These are phyloP conservation scores for Cephus cinctus DNA, from an alignment of 1,140 invertebrate species.

Conservation along the genomic window DNA sequence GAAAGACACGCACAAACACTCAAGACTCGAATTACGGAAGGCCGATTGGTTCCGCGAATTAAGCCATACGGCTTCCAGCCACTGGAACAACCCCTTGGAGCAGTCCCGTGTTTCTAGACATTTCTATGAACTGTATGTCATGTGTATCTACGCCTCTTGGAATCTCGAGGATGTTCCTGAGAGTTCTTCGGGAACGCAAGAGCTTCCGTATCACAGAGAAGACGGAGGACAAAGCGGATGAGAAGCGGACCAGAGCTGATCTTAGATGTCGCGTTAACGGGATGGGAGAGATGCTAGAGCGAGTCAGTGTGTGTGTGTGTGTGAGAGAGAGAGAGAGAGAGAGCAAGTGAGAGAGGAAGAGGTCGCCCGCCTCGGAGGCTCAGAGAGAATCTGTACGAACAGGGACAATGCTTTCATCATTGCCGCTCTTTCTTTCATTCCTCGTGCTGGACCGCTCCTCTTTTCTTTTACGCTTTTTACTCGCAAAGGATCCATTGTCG, in stretches of 20 bases:
- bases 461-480: constrained; percentile 45
- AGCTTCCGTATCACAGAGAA: constrained; percentile 13
- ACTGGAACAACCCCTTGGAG: too few species aligned
- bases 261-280: constrained; percentile 11
- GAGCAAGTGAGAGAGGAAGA: constrained; percentile 17
- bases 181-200: too few species aligned
- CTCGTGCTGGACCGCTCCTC: constrained; percentile 22
- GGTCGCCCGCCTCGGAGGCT: constrained; percentile 28
- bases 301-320: not conserved
- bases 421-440: constrained; percentile 52
- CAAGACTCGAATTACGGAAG: not conserved
- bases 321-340: constrained; percentile 8
- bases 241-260: constrained; percentile 5
- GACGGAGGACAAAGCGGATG: not conserved
- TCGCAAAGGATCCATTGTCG: constrained; percentile 51
- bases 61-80: not conserved
- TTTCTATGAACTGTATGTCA: too few species aligned
- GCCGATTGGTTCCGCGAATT: not conserved
- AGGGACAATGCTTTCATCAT: constrained; percentile 57
- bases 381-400: constrained; percentile 35
- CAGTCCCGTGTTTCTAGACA: too few species aligned
- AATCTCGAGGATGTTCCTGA: too few species aligned
- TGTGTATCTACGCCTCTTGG: too few species aligned
- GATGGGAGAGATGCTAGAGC: constrained; percentile 7
- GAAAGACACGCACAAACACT: constrained; percentile 8